Percentiles rank a stretch among this genome's conserved stretches.
Evolutionary conservation across 2,888 invertebrate genomes (phyloP).

Genomic region (Portevinia maculata): DNA sequence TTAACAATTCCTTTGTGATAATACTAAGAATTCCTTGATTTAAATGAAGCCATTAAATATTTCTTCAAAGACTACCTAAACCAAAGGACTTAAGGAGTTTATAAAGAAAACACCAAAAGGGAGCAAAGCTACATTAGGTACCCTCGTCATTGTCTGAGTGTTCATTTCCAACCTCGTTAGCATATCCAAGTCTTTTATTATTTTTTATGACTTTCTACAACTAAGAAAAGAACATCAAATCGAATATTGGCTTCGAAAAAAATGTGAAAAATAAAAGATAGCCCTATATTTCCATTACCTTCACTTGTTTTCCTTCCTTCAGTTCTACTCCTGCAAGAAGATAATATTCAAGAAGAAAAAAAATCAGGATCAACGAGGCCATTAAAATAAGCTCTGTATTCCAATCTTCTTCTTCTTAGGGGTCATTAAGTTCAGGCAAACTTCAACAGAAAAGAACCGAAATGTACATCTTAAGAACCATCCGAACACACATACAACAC

Average conservation of each 20-base stretch:
- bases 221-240: conserved; percentile 46
- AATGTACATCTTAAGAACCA: conserved; percentile 31
- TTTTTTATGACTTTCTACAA: conserved; percentile 21
- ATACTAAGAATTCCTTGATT: conserved; percentile 1
- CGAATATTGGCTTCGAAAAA: conserved; percentile 44
- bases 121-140: conserved; percentile 22
- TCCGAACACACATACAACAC: neutral
- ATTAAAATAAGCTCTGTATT: conserved; percentile 55
- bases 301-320: neutral
- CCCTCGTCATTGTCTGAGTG: conserved; percentile 39
- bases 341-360: conserved; percentile 23
- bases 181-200: conserved; percentile 40
- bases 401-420: conserved; percentile 36
- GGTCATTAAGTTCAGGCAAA: conserved; percentile 55
- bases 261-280: conserved; percentile 16
- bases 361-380: conserved; percentile 51
- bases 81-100: conserved; percentile 12
- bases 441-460: conserved; percentile 16
- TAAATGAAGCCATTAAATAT: conserved; percentile 15
- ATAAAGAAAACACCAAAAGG: conserved; percentile 28
- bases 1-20: neutral
- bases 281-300: conserved; percentile 29
- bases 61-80: neutral
- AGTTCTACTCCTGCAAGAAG: too few species aligned
- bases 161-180: conserved; percentile 49